Evolutionary conservation across 2,888 invertebrate species (phyloP).

Genomic region (Laspeyria flexula): DNA sequence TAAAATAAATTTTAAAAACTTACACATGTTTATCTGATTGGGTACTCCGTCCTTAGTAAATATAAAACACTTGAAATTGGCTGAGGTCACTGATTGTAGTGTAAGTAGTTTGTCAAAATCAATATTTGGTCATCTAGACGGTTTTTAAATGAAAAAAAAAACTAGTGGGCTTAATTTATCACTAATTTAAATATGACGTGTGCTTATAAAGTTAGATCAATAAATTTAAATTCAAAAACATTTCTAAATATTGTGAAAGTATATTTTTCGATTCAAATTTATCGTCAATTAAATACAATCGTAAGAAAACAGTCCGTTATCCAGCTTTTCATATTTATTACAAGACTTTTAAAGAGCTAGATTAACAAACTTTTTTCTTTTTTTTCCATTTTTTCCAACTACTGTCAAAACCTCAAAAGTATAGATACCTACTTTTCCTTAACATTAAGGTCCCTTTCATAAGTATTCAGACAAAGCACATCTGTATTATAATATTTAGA

Average conservation of each 20-base stretch:
- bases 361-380: too few species aligned
- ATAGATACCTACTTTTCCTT: too few species aligned
- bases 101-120: constrained; percentile 27
- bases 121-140: constrained; percentile 40
- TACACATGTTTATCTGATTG: constrained; percentile 26
- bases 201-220: constrained; percentile 10
- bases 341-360: too few species aligned
- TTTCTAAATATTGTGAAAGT: too few species aligned
- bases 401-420: too few species aligned
- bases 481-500: constrained; percentile 38
- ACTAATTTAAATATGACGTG: constrained; percentile 21
- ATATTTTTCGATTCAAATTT: too few species aligned
- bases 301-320: too few species aligned
- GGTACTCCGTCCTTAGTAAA: neutral
- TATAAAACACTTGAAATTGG: constrained; percentile 7
- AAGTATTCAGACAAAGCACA: constrained; percentile 25
- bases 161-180: constrained; percentile 42
- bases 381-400: too few species aligned
- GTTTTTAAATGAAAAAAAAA: constrained; percentile 30
- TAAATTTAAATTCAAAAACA: neutral
- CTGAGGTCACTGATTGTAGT: constrained; percentile 12
- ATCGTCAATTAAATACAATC: too few species aligned
- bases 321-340: too few species aligned
- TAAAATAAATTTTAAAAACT: constrained; percentile 8
- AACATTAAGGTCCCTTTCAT: too few species aligned